Evolutionary conservation across 1,140 invertebrate species (phyloP).

Genomic region (Calosoma granatense): DNA sequence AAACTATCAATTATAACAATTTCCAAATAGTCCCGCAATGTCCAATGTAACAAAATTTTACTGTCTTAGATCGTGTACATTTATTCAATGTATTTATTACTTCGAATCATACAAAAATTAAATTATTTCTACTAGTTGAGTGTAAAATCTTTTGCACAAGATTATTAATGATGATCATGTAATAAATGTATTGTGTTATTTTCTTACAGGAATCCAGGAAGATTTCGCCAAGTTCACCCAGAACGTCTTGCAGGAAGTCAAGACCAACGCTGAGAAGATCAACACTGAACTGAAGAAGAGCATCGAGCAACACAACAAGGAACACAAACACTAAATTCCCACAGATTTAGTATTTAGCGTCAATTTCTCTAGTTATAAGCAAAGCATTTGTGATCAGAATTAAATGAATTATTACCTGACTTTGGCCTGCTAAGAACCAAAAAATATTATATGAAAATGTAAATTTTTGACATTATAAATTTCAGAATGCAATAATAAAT

Average conservation of each 20-base stretch:
- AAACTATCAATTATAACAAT: too few relatives aligned
- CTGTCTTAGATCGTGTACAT: too few relatives aligned
- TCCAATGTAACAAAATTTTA: too few relatives aligned
- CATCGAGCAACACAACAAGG: constrained; percentile 9
- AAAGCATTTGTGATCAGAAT: constrained; percentile 5
- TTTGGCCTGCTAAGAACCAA: constrained; percentile 1
- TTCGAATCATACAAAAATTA: too few relatives aligned
- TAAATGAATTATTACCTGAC: constrained; percentile 8
- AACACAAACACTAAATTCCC: constrained; percentile 4
- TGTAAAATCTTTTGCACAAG: too few relatives aligned
- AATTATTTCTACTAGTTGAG: too few relatives aligned
- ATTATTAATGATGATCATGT: too few relatives aligned
- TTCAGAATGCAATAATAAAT: background rate
- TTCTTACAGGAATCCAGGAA: background rate
- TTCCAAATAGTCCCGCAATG: too few relatives aligned
- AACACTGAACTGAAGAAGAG: constrained; percentile 14
- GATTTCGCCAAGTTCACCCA: background rate
- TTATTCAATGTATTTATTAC: too few relatives aligned
- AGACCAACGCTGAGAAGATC: constrained; percentile 9
- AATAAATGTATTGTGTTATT: too few relatives aligned
- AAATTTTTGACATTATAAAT: background rate
- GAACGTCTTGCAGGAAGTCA: background rate
- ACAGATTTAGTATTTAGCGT: background rate
- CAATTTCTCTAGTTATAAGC: constrained; percentile 11
- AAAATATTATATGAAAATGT: background rate